phyloP scores from a whole-genome alignment of 2,888 invertebrate species.

The Drosophila percnosoma region DNA sequence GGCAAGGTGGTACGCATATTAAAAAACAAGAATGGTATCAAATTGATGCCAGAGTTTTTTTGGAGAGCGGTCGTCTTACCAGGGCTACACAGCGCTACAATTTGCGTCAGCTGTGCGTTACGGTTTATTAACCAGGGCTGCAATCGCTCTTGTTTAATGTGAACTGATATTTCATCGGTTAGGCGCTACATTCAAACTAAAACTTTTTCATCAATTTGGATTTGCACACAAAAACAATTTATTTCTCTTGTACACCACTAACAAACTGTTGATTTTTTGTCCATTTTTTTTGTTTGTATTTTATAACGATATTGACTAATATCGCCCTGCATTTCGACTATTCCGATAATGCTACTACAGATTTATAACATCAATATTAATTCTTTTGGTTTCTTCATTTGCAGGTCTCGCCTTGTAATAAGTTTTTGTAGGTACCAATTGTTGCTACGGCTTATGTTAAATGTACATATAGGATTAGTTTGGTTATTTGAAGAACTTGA shows the following conservation, averaged over 20 bases:
- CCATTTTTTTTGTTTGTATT: neutral
- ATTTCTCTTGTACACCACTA: slow-evolving; percentile 37
- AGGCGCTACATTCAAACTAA: slow-evolving; percentile 29
- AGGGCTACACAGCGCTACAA: slow-evolving; percentile 44
- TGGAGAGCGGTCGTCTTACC: slow-evolving; percentile 23
- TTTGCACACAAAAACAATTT: slow-evolving; percentile 50
- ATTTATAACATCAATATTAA: neutral
- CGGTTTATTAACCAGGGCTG: slow-evolving; percentile 21
- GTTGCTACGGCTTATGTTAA: slow-evolving; percentile 29
- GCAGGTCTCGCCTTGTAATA: slow-evolving; percentile 40
- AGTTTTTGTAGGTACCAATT: slow-evolving; percentile 33
- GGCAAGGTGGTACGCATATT: slow-evolving; percentile 16
- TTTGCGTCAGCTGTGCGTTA: slow-evolving; percentile 28
- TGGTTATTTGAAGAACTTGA: slow-evolving; percentile 33
- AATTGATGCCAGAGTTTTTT: slow-evolving; percentile 14
- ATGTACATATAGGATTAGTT: slow-evolving; percentile 35
- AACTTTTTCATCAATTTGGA: slow-evolving; percentile 18
- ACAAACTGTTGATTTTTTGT: slow-evolving; percentile 22
- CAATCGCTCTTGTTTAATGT: neutral
- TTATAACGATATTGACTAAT: slow-evolving; percentile 31
- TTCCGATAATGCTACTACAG: slow-evolving; percentile 11
- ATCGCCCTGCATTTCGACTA: slow-evolving; percentile 22
- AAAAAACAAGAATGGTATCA: neutral
- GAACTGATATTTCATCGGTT: neutral
- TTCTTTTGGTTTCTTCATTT: slow-evolving; percentile 15